Conservation (phyloP, 2,113 vertebrate genomes). For the Trochalopteron elliotii region DNA sequence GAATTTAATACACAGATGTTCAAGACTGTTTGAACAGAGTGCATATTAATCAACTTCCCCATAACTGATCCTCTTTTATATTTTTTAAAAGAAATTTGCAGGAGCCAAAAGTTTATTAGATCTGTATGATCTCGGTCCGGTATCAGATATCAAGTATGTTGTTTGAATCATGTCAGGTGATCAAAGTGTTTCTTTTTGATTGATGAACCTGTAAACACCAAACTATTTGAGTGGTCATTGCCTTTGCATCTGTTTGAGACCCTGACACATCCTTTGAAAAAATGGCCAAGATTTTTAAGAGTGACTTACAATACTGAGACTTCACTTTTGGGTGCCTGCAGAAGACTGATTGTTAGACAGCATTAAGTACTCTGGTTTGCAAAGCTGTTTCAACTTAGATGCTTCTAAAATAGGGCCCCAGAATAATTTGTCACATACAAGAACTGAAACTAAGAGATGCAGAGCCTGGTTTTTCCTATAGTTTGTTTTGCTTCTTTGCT, state of each 20-base stretch:
- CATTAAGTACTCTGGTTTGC: not conserved
- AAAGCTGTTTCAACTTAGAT: slow-evolving; percentile 53
- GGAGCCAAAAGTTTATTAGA: slow-evolving; percentile 86
- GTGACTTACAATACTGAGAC: not conserved
- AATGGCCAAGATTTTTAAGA: slow-evolving; percentile 47
- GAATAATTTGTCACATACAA: not conserved
- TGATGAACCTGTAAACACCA: slow-evolving; percentile 75
- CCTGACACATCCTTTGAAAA: slow-evolving; percentile 54
- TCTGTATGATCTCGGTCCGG: slow-evolving; percentile 74
- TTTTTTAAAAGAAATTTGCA: slow-evolving; percentile 76
- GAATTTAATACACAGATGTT: slow-evolving; percentile 88
- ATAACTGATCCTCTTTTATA: slow-evolving; percentile 81
- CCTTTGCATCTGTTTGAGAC: slow-evolving; percentile 52
- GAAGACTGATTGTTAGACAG: slow-evolving; percentile 12
- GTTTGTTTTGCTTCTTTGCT: not conserved
- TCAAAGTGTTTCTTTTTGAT: slow-evolving; percentile 72
- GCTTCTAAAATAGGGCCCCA: slow-evolving; percentile 10
- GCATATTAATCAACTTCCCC: slow-evolving; percentile 86
- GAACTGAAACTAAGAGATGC: not conserved
- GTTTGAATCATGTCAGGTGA: slow-evolving; percentile 68
- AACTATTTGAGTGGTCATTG: slow-evolving; percentile 45
- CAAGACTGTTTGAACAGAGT: slow-evolving; percentile 77
- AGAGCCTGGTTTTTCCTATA: not conserved
- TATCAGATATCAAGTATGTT: slow-evolving; percentile 69
- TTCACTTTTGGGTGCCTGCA: not conserved